Percentiles rank a stretch among this genome's conserved stretches.
Evolutionary conservation across 2,888 invertebrate species (phyloP).

Genomic region (Eupithecia tripunctaria): DNA sequence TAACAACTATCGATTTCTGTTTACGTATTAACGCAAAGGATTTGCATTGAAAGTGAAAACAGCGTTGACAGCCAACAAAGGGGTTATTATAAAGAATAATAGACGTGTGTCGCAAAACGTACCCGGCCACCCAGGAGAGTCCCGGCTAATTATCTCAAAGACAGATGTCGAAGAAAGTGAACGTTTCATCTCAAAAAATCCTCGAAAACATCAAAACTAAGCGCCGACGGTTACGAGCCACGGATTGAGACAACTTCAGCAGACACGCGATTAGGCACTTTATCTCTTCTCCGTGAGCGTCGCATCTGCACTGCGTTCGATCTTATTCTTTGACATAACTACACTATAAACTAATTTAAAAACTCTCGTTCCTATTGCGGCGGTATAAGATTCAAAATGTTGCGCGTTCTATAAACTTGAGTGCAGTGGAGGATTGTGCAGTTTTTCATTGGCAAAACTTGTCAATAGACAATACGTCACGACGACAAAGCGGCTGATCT

Average conservation of each 20-base stretch:
- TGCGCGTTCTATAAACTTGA: not conserved
- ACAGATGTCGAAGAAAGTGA: conserved; percentile 79
- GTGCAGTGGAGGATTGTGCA: conserved; percentile 19
- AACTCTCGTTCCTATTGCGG: not conserved
- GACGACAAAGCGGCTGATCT: conserved; percentile 74
- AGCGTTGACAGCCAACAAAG: conserved; percentile 71
- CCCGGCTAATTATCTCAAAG: conserved; percentile 70
- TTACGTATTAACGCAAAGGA: conserved; percentile 68
- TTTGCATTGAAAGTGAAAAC: conserved; percentile 79
- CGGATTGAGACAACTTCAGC: conserved; percentile 31
- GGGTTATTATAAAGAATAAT: conserved; percentile 69
- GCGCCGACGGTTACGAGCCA: conserved; percentile 75
- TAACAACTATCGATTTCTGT: conserved; percentile 70
- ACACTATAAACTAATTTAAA: not conserved
- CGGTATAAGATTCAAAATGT: conserved; percentile 20
- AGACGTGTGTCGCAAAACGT: conserved; percentile 58
- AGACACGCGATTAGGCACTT: conserved; percentile 29
- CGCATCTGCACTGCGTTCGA: conserved; percentile 37
- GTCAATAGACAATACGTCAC: conserved; percentile 79
- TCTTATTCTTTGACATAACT: conserved; percentile 27
- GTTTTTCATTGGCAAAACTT: conserved; percentile 58
- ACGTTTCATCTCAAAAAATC: conserved; percentile 68
- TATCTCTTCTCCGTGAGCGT: conserved; percentile 29
- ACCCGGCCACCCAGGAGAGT: conserved; percentile 68
- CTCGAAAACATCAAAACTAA: conserved; percentile 78